A percentile compares a stretch with the other conserved stretches of the same genome.
Conservation (phyloP, 2,888 invertebrate genomes). For the Dolichopus griseipennis region DNA sequence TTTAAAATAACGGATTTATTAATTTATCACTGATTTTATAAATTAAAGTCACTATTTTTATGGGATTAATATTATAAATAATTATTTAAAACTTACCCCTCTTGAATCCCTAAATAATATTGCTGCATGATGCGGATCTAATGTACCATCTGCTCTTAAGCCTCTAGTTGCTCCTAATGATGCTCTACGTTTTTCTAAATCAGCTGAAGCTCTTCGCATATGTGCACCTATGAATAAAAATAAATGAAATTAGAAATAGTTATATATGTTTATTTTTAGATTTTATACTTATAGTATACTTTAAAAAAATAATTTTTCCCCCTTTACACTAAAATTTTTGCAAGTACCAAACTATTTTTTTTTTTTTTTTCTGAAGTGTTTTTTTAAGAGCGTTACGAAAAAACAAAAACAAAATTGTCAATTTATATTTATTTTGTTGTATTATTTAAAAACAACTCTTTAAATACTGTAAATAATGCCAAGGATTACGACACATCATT, state of each 20-base stretch:
- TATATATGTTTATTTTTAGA: neutral
- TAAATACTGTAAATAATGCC: too few relatives aligned
- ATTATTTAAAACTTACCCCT: constrained; percentile 66
- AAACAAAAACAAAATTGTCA: too few relatives aligned
- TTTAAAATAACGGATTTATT: too few relatives aligned
- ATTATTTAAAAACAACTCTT: too few relatives aligned
- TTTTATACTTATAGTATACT: neutral
- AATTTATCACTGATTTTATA: neutral
- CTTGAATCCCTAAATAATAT: constrained; percentile 86
- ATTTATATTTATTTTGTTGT: too few relatives aligned
- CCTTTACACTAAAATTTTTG: constrained; percentile 12
- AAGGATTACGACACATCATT: too few relatives aligned
- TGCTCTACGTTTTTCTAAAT: constrained; percentile 67
- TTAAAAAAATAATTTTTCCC: neutral
- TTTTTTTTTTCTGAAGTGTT: neutral
- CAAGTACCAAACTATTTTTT: constrained; percentile 26
- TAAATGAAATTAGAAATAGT: constrained; percentile 24
- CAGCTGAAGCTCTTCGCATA: constrained; percentile 66
- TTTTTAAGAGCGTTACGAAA: too few relatives aligned
- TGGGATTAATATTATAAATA: too few relatives aligned
- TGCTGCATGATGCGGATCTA: constrained; percentile 83
- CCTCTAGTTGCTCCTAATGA: constrained; percentile 58
- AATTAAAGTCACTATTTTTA: neutral
- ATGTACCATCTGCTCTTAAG: constrained; percentile 55
- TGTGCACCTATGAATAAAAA: constrained; percentile 58